phyloP scores from a whole-genome alignment of 2,113 vertebrate species.

The Pandion haliaetus region DNA sequence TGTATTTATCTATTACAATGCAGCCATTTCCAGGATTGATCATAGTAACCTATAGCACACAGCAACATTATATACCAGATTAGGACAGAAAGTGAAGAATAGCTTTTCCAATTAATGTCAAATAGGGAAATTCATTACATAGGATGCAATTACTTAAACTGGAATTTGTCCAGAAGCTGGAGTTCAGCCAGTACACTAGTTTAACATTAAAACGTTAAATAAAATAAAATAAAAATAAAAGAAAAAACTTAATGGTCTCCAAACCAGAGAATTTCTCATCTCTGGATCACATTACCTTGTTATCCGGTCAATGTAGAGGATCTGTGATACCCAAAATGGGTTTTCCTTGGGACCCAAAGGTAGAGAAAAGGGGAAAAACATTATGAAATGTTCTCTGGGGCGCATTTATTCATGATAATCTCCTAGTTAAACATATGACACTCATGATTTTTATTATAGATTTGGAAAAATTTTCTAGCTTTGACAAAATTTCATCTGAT shows the following conservation, averaged over 20 bases:
- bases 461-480: neutral
- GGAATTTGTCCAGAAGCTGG: conserved; percentile 23
- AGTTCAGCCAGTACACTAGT: neutral
- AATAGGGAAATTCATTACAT: conserved; percentile 9
- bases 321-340: neutral
- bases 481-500: neutral
- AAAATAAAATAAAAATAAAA: neutral
- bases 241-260: neutral
- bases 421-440: neutral
- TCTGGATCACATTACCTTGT: neutral
- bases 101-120: conserved; percentile 36
- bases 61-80: neutral
- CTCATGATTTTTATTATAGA: neutral
- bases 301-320: neutral
- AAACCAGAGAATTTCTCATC: neutral
- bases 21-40: neutral
- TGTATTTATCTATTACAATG: neutral
- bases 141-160: conserved; percentile 28
- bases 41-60: neutral
- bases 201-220: neutral
- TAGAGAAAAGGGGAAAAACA: neutral
- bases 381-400: neutral
- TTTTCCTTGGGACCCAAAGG: neutral
- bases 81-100: conserved; percentile 12
- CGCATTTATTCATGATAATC: neutral